These are phyloP conservation scores for Turritopsis rubra DNA, from an alignment of 30 jellyfish, hydroid and myxozoan species.

Conservation along the genomic window DNA sequence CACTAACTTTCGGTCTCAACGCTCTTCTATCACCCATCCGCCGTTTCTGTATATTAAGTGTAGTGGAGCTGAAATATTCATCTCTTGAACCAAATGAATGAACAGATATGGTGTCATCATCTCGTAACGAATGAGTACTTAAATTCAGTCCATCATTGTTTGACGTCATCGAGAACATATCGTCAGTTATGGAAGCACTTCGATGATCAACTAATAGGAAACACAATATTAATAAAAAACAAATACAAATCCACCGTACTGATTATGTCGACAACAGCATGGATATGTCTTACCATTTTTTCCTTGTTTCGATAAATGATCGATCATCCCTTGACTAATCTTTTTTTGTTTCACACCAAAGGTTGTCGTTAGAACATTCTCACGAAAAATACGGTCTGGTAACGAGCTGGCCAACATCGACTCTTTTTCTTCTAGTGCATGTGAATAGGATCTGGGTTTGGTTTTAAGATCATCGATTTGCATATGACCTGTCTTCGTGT, in stretches of 20 bases:
- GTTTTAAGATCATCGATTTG: not conserved
- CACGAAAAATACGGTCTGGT: conserved; percentile 10
- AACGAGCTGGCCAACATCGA: not conserved
- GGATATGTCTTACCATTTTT: not conserved
- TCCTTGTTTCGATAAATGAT: conserved; percentile 29
- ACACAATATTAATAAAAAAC: not conserved
- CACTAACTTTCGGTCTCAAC: not conserved
- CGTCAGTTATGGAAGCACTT: conserved; percentile 10
- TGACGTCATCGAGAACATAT: not conserved
- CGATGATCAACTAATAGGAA: conserved; percentile 9
- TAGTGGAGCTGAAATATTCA: not conserved
- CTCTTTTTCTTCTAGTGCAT: not conserved
- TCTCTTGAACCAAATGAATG: not conserved
- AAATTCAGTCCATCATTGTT: not conserved
- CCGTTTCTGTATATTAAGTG: conserved; percentile 13
- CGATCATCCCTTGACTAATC: conserved; percentile 22
- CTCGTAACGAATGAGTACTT: not conserved
- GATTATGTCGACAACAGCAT: too few species aligned
- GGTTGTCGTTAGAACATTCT: conserved; percentile 21
- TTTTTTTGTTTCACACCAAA: conserved; percentile 34
- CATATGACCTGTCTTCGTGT: not conserved
- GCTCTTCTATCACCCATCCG: conserved; percentile 25
- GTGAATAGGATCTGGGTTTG: not conserved
- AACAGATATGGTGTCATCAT: not conserved
- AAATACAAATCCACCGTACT: too few species aligned